A percentile compares a stretch with the other conserved stretches of the same genome.
These are phyloP conservation scores for Hemaris fuciformis DNA, from an alignment of 2,888 invertebrate species.

Conservation along the genomic window DNA sequence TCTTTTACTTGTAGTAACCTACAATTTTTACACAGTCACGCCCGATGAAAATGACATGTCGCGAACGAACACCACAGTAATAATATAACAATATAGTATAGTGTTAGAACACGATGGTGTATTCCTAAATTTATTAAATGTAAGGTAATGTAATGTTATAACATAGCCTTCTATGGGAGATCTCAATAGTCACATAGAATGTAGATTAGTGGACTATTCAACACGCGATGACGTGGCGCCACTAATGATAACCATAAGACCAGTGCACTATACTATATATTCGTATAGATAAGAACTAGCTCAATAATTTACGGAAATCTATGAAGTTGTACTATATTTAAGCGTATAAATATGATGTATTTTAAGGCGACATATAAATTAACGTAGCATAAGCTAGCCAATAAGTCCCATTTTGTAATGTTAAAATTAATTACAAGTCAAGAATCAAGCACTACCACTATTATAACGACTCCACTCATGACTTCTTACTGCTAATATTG, in stretches of 20 bases:
- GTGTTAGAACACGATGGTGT: slow-evolving; percentile 47
- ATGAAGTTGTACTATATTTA: slow-evolving; percentile 68
- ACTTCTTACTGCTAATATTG: slow-evolving; percentile 80
- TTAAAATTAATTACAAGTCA: slow-evolving; percentile 70
- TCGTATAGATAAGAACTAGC: slow-evolving; percentile 62
- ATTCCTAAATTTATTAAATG: slow-evolving; percentile 65
- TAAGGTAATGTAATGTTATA: slow-evolving; percentile 51
- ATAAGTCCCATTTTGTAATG: slow-evolving; percentile 80
- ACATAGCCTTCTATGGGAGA: slow-evolving; percentile 61
- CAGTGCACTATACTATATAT: slow-evolving; percentile 67
- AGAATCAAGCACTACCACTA: slow-evolving; percentile 78
- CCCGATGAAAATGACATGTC: slow-evolving; percentile 69
- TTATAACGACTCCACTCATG: slow-evolving; percentile 79
- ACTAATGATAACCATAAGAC: slow-evolving; percentile 52
- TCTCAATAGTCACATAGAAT: slow-evolving; percentile 51
- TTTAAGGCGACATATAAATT: slow-evolving; percentile 55
- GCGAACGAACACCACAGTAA: slow-evolving; percentile 79
- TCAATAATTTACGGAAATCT: slow-evolving; percentile 69
- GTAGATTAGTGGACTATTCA: slow-evolving; percentile 36
- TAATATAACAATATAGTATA: slow-evolving; percentile 66
- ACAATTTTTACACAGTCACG: slow-evolving; percentile 18
- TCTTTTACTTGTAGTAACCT: background rate
- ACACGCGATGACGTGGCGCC: slow-evolving; percentile 46
- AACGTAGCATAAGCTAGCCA: slow-evolving; percentile 50
- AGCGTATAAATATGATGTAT: slow-evolving; percentile 52